Evolutionary conservation across 1,140 invertebrate genomes (phyloP), one percentile per base, ranked within the genome.

Genomic region (Microplitis demolitor): DNA sequence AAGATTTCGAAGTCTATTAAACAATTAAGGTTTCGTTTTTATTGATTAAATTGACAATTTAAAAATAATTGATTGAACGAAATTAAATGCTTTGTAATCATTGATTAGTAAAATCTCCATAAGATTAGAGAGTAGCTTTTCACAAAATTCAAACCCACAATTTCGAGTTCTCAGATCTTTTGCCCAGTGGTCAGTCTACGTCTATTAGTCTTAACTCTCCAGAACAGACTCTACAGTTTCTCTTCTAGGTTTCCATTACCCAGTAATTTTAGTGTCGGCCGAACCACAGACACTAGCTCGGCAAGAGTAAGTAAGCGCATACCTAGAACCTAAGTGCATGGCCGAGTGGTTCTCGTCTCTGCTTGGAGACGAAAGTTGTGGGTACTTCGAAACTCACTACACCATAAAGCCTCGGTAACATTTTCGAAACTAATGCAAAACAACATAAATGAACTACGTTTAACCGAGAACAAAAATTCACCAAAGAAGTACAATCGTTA

Each of bases 301-400:
- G n/a, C 33, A 54, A 58, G 63, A 51, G 64, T 66, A 66, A 66
- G 53, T 45, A 45, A 45, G 5, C 39, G 11, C 64, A 54, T 45
- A 58, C 58, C 37, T 35, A 14, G 13, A 33, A 51, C 71, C 24
- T 67, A 67, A 70, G 73, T 74, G 67, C 70, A 66, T 39, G 53
- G 45, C 14, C 62, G 62, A 69, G 34, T 69, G 35, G 9, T 54
- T 69, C 67, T 60, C 67, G 35, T 69, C 67, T 60, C 67, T 69
- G 16, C 35, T 39, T 61, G 53, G 51, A 58, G 68, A 60, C 54
- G 64, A 74, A 74, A 70, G 54, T 74, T 74, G 62, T 70, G 61
- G 73, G 67, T 66, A 69, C 73, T 74, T 74, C 37, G 13, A 14
- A 74, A 70, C 73, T 70, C 62, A 16, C 54, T 70, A 64, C 68